Conservation (phyloP, 2,888 invertebrate genomes). For the Cerastis rubricosa region DNA sequence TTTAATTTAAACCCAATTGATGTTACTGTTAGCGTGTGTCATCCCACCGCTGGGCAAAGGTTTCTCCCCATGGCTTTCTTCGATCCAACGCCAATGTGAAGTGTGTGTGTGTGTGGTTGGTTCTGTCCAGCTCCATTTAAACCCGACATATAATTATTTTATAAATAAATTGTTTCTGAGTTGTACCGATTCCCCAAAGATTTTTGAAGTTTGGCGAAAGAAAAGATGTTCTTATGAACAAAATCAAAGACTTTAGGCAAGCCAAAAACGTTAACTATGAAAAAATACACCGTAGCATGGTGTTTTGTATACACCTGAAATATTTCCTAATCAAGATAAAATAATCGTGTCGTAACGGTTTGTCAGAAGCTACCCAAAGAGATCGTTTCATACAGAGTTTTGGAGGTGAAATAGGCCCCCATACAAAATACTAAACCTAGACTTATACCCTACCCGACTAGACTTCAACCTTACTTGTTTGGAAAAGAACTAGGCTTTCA, state of each 20-base stretch:
- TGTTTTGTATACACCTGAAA: not conserved
- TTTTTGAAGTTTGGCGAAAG: not conserved
- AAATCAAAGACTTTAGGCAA: not conserved
- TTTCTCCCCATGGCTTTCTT: no score
- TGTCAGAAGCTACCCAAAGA: not conserved
- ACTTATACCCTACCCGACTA: not conserved
- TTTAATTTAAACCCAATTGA: not conserved
- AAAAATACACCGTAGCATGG: not conserved
- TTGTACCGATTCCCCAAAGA: not conserved
- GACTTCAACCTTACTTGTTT: not conserved
- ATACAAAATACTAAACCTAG: no score
- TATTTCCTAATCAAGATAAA: not conserved
- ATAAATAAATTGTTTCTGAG: not conserved
- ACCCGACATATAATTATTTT: no score
- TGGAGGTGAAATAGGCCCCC: not conserved
- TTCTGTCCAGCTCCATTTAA: no score
- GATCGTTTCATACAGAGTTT: not conserved
- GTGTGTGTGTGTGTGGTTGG: no score
- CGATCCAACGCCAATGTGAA: no score
- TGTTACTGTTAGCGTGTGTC: no score
- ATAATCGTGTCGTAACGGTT: not conserved
- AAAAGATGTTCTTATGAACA: not conserved
- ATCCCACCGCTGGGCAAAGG: no score
- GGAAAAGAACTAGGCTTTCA: not conserved
- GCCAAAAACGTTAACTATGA: not conserved